Percentiles rank a stretch among this genome's conserved stretches.
These are phyloP conservation scores for Gari tellinella DNA, from an alignment of 2,888 invertebrate genomes.

Conservation along the genomic window DNA sequence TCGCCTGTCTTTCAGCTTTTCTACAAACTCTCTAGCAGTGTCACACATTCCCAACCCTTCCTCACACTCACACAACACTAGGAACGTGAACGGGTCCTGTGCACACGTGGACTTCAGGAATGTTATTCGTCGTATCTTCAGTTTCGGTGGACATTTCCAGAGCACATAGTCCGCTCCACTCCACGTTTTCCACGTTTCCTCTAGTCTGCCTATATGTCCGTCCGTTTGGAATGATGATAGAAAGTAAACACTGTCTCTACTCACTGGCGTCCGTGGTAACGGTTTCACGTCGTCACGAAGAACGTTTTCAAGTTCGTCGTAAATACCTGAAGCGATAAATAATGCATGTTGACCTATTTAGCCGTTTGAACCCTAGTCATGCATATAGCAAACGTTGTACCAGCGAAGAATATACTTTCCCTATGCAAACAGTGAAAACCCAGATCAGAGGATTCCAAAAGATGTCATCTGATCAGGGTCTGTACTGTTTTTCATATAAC, in stretches of 20 bases:
- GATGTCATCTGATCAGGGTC: no score
- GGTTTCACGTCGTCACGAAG: conserved; percentile 63
- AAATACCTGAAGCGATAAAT: conserved; percentile 67
- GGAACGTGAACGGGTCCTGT: conserved; percentile 69
- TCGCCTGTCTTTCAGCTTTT: conserved; percentile 71
- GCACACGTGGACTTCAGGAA: conserved; percentile 70
- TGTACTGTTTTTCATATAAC: no score
- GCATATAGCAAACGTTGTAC: no score
- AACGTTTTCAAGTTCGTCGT: conserved; percentile 69
- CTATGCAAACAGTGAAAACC: no score
- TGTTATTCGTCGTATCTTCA: conserved; percentile 76
- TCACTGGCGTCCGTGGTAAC: conserved; percentile 76
- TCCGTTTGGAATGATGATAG: conserved; percentile 74
- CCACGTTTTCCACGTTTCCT: conserved; percentile 78
- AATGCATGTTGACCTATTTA: no score
- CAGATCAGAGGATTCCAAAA: no score
- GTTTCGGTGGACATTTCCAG: conserved; percentile 74
- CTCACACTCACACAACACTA: conserved; percentile 75
- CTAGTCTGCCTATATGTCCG: conserved; percentile 69
- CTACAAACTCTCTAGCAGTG: conserved; percentile 72
- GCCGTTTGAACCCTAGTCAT: no score
- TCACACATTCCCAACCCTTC: conserved; percentile 73
- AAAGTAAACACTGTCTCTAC: conserved; percentile 76
- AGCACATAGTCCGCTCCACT: conserved; percentile 78
- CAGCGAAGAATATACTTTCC: no score